A percentile compares a stretch with the other conserved stretches of the same genome.
Evolutionary conservation across 92 coral and sea anemone genomes (phyloP).

Genomic region (Parazoanthus atlanticus): DNA sequence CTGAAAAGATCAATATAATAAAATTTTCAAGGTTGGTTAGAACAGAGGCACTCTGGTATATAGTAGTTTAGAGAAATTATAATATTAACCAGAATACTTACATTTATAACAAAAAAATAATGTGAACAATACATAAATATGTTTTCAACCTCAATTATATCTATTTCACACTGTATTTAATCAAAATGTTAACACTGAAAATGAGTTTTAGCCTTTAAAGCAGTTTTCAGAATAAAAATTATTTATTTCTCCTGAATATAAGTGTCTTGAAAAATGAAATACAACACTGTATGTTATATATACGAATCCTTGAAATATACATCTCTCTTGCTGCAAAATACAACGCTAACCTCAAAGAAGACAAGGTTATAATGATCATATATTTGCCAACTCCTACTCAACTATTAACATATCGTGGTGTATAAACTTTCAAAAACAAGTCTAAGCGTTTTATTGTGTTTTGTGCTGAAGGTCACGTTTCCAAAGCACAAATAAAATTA

Average conservation of each 20-base stretch:
- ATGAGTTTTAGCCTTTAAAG: not conserved
- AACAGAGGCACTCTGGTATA: no score
- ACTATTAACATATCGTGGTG: not conserved
- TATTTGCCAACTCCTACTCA: not conserved
- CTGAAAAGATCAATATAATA: no score
- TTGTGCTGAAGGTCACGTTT: constrained; percentile 64
- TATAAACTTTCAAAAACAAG: not conserved
- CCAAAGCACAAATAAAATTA: constrained; percentile 92
- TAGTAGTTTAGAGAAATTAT: no score
- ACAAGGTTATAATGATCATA: not conserved
- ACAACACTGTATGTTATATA: not conserved
- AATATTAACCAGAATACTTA: no score
- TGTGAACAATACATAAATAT: no score
- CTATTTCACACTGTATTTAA: no score
- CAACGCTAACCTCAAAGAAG: no score
- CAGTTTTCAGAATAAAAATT: not conserved
- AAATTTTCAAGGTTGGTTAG: no score
- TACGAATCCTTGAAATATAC: not conserved
- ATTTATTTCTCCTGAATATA: not conserved
- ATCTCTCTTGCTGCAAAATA: not conserved
- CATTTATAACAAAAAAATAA: no score
- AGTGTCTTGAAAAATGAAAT: not conserved
- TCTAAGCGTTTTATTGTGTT: not conserved
- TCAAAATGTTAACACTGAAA: not conserved
- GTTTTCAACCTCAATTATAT: not conserved